phyloP scores from a whole-genome alignment of 1,140 invertebrate species.

The Spodoptera litura region DNA sequence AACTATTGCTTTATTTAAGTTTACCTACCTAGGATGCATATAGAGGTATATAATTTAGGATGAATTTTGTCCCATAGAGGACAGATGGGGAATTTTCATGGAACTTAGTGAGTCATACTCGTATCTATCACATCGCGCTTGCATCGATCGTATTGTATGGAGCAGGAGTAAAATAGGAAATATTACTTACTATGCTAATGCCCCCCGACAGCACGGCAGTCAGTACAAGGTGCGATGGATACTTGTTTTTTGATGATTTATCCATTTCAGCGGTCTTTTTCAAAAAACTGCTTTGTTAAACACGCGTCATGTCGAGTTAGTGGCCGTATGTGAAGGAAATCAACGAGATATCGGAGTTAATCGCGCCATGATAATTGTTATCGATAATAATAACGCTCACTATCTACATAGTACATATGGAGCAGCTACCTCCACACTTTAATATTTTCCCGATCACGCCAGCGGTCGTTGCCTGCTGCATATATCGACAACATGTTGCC shows the following conservation, averaged over 20 bases:
- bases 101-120: slow-evolving; percentile 6
- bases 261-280: slow-evolving; percentile 56
- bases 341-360: slow-evolving; percentile 62
- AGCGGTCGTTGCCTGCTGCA: background rate
- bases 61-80: background rate
- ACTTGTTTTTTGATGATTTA: slow-evolving; percentile 34
- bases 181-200: slow-evolving; percentile 67
- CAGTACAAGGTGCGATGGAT: slow-evolving; percentile 53
- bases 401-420: slow-evolving; percentile 50
- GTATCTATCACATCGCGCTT: background rate
- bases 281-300: slow-evolving; percentile 45
- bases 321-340: slow-evolving; percentile 61
- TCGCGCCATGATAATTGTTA: slow-evolving; percentile 78
- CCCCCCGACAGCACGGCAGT: slow-evolving; percentile 56
- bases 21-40: background rate
- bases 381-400: slow-evolving; percentile 64
- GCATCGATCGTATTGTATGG: slow-evolving; percentile 6
- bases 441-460: slow-evolving; percentile 14
- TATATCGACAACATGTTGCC: background rate
- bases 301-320: slow-evolving; percentile 60
- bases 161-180: slow-evolving; percentile 17
- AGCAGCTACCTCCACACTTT: slow-evolving; percentile 19
- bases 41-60: too few species aligned
- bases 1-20: too few species aligned
- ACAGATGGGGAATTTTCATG: background rate